Conservation (phyloP, 2,888 invertebrate genomes). For the Scaptomyza tumidula region DNA sequence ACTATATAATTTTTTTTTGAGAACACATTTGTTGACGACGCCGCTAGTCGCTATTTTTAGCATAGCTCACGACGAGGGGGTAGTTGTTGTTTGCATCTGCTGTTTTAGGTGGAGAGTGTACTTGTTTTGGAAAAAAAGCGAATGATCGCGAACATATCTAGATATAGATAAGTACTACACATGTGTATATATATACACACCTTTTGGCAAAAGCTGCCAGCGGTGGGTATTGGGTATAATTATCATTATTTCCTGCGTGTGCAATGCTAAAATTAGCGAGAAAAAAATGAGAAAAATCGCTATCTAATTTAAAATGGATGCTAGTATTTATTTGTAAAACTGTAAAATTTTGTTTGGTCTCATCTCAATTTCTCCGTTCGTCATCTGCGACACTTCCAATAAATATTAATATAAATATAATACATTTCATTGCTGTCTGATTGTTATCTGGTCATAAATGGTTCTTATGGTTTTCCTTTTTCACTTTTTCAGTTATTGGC, state of each 20-base stretch:
- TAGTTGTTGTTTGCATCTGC: slow-evolving; percentile 18
- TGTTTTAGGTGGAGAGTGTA: slow-evolving; percentile 25
- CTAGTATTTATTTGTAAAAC: slow-evolving; percentile 72
- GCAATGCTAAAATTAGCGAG: slow-evolving; percentile 26
- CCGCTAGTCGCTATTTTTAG: slow-evolving; percentile 63
- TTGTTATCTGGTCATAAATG: slow-evolving; percentile 36
- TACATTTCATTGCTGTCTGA: slow-evolving; percentile 72
- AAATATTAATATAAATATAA: slow-evolving; percentile 76
- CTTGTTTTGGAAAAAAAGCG: slow-evolving; percentile 41
- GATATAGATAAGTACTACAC: not conserved
- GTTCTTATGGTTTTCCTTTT: slow-evolving; percentile 27
- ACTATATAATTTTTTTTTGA: slow-evolving; percentile 27
- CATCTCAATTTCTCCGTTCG: slow-evolving; percentile 64
- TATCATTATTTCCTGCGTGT: slow-evolving; percentile 63
- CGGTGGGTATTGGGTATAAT: slow-evolving; percentile 42
- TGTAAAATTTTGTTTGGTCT: slow-evolving; percentile 69
- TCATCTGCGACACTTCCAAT: slow-evolving; percentile 69
- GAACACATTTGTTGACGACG: slow-evolving; percentile 51
- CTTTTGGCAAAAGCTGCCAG: slow-evolving; percentile 10
- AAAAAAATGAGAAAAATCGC: not conserved
- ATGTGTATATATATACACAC: slow-evolving; percentile 3
- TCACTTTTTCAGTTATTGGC: slow-evolving; percentile 48
- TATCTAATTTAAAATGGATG: slow-evolving; percentile 61
- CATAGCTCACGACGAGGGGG: slow-evolving; percentile 39
- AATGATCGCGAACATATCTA: slow-evolving; percentile 13